Evolutionary conservation across 2,888 invertebrate species (phyloP), one percentile per base, ranked within the genome.

Genomic region (Campoletis raptor): DNA sequence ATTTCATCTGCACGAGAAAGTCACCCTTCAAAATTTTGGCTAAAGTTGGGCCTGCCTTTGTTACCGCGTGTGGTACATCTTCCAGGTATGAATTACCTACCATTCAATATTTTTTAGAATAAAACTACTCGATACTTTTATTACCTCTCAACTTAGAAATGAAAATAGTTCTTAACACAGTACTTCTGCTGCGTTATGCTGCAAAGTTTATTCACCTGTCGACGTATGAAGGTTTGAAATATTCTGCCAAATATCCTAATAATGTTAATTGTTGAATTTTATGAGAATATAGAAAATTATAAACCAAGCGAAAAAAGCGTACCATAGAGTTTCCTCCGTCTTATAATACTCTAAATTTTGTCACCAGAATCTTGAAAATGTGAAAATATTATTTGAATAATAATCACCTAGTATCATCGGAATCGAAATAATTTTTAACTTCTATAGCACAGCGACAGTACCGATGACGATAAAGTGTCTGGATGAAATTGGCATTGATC

Each of bases 1-100:
- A 98, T 95, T 97, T 98, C 89, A 92, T 98, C 90, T 96, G 97
- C 64, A 97, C 97, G 0, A 96, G 97, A 90, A 97, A 96, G 89
- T 95, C 98, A 85, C 99, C 99, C 0, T 97, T 98, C 94, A 96
- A 96, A 88, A 97, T 97, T 90, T 96, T 98, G 85, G 96, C 95
- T 37, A 97, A 97, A 93, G 97, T 98, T 95, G 97, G 98, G 88
- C 98, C 98, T 92, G 99, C 99, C n/a, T 95, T 99, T 94, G 97
- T 98, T 15, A 99, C 99, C 4, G 99, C 99, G 81, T 99, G 99
- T 94, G 99, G 98, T 92, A 99, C 99, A 73, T 98, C 99, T 66
- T 99, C 99, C 48, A 94, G 94, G 94, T 94, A 70, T 42, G 18
- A 42, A 54, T 30, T 6, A 30, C 24, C 15, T 18, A 48, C 15